Conservation (phyloP, 2,888 invertebrate species). For the Himalopsyche anomala region DNA sequence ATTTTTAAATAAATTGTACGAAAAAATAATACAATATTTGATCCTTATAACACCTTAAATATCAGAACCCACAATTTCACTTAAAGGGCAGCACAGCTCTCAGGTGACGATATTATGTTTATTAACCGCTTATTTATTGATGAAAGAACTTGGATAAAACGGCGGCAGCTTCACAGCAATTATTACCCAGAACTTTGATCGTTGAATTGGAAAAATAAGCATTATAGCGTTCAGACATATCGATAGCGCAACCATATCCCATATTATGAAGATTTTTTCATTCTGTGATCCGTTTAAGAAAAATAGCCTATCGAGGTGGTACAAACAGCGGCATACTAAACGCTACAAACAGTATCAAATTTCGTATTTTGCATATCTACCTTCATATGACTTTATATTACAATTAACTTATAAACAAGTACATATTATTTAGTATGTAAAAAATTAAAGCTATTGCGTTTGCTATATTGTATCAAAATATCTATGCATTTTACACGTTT, state of each 20-base stretch:
- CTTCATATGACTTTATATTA: neutral
- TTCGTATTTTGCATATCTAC: neutral
- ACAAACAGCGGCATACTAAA: slow-evolving; percentile 3
- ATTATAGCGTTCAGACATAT: slow-evolving; percentile 8
- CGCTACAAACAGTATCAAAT: neutral
- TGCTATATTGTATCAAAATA: no score
- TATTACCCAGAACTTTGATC: neutral
- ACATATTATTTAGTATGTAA: no score
- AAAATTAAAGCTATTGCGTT: no score
- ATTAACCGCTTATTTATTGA: no score
- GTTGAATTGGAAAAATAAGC: slow-evolving; percentile 11
- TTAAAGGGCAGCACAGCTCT: no score
- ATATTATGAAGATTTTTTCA: neutral
- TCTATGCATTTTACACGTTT: no score
- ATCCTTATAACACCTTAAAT: no score
- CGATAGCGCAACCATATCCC: neutral
- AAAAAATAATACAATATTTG: no score
- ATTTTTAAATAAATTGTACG: no score
- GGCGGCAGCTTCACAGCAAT: neutral
- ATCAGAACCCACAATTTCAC: no score
- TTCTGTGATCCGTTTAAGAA: neutral
- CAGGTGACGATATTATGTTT: no score
- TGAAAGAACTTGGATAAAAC: no score
- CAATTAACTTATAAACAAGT: neutral
- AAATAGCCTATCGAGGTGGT: neutral